Evolutionary conservation across 2,888 invertebrate genomes (phyloP), one percentile per base, ranked within the genome.

Genomic region (Nezara viridula): DNA sequence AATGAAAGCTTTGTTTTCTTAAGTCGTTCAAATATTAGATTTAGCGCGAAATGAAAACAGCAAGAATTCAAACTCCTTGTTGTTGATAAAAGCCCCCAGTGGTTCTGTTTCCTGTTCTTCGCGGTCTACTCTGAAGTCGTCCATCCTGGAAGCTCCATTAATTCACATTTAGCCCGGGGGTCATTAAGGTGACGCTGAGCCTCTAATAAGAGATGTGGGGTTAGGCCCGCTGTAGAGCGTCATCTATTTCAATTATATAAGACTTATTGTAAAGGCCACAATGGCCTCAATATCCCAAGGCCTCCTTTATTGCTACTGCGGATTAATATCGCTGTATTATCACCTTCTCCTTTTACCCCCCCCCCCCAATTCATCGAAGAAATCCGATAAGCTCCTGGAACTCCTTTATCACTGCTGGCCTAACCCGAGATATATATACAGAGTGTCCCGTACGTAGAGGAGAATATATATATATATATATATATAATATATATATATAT

Each of bases 181-280:
- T 60, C 27, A 60, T 60, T 60, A 60, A 60, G 60, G 27, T 27
- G 60, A 60, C 27, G 27, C 60, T 60, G 60, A 32, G 27, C 14
- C 16, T 16, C 60, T 60, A 60, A 60, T 60, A 60, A 60, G 60
- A 60, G 27, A 60, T 3, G 27, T 2, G 27, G 60, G 60, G 27
- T 32, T 27, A 55, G 60, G 27, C 27, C 0, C 2, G 10, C 7
- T 9, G 27, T 10, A 10, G 55, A 3, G n/a, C 16, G 60, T 27
- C 60, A 60, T 60, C 60, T 27, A 60, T 60, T 60, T 60, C 60
- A 60, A 60, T 60, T 60, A 60, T 60, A 60, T 27, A 60, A 27
- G 60, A 60, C 60, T 16, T 60, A 60, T 60, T 60, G 60, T 32
- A 27, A 32, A 27, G 60, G 60, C 5, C 27, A 60, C 60, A 60